A percentile compares a stretch with the other conserved stretches of the same genome.
Evolutionary conservation across 37 sponge, comb jelly and placozoan species (phyloP).

Genomic region (Halisarca cf. caerulea): DNA sequence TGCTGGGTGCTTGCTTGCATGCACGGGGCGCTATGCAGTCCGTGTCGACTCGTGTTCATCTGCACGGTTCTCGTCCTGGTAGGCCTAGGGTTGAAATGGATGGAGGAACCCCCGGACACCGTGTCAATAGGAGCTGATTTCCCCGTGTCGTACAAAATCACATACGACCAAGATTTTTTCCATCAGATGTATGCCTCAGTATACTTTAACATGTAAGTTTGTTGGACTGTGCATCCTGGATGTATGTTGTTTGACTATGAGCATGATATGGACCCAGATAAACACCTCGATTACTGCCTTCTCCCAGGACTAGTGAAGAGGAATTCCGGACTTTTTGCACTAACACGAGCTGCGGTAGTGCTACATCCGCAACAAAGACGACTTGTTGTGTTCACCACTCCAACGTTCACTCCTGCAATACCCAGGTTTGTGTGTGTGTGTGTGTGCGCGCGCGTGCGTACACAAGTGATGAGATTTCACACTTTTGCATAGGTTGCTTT

Average conservation of each 20-base stretch:
- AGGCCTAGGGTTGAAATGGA: constrained; percentile 54
- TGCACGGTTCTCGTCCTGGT: too few species aligned
- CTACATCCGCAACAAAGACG: too few species aligned
- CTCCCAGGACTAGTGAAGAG: too few species aligned
- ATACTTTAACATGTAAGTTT: too few species aligned
- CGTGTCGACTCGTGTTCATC: too few species aligned
- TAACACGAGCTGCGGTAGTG: constrained; percentile 3
- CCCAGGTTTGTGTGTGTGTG: not conserved
- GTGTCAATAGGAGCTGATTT: constrained; percentile 23
- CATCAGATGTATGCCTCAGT: too few species aligned
- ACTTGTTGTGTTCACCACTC: constrained; percentile 87
- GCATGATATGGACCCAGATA: too few species aligned
- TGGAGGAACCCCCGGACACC: not conserved
- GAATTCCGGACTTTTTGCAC: constrained; percentile 12
- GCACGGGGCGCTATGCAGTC: too few species aligned
- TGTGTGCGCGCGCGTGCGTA: not conserved
- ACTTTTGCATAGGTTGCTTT: constrained; percentile 35
- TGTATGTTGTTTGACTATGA: too few species aligned
- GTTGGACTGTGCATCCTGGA: too few species aligned
- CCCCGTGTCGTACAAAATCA: constrained; percentile 41
- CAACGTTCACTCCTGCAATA: constrained; percentile 79
- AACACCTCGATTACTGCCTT: too few species aligned
- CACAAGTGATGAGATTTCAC: not conserved
- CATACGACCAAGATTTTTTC: constrained; percentile 6
- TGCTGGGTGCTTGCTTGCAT: too few species aligned